Conservation (phyloP, 2,888 invertebrate species). For the Meta bourneti region DNA sequence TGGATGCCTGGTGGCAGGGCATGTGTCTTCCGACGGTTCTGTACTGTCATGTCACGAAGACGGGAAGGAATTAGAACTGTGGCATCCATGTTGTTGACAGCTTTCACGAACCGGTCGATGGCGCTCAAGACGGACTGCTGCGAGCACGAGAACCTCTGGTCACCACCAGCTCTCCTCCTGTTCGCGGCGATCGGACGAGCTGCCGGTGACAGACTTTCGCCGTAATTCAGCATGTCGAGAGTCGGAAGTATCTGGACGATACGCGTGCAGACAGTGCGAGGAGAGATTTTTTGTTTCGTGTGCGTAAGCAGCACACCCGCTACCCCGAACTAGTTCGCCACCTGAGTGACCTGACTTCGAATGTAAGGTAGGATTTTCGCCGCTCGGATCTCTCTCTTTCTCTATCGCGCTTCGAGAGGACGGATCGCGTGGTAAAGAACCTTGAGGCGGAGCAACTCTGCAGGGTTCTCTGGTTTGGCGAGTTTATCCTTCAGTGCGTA, state of each 20-base stretch:
- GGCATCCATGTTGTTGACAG: slow-evolving; percentile 81
- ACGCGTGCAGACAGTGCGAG: background rate
- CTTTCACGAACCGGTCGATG: slow-evolving; percentile 80
- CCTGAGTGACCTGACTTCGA: slow-evolving; percentile 72
- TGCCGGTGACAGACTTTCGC: slow-evolving; percentile 58
- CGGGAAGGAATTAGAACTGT: slow-evolving; percentile 81
- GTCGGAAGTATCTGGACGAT: slow-evolving; percentile 39
- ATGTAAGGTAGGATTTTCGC: slow-evolving; percentile 63
- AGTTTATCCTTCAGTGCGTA: slow-evolving; percentile 1
- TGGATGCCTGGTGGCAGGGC: slow-evolving; percentile 68
- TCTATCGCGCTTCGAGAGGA: slow-evolving; percentile 28
- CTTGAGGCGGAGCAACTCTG: slow-evolving; percentile 52
- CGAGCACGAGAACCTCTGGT: slow-evolving; percentile 82
- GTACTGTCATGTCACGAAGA: slow-evolving; percentile 80
- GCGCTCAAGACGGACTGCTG: slow-evolving; percentile 90
- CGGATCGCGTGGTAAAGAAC: slow-evolving; percentile 52
- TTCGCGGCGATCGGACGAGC: slow-evolving; percentile 8
- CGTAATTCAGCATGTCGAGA: slow-evolving; percentile 72
- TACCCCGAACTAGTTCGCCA: slow-evolving; percentile 70
- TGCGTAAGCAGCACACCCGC: slow-evolving; percentile 74
- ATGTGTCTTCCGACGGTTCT: slow-evolving; percentile 55
- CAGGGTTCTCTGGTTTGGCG: slow-evolving; percentile 51
- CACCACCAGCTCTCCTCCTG: slow-evolving; percentile 34
- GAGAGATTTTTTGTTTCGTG: slow-evolving; percentile 52
- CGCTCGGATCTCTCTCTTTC: slow-evolving; percentile 18